phyloP scores from a whole-genome alignment of 1,140 invertebrate genomes.

The Neodiprion virginianus region DNA sequence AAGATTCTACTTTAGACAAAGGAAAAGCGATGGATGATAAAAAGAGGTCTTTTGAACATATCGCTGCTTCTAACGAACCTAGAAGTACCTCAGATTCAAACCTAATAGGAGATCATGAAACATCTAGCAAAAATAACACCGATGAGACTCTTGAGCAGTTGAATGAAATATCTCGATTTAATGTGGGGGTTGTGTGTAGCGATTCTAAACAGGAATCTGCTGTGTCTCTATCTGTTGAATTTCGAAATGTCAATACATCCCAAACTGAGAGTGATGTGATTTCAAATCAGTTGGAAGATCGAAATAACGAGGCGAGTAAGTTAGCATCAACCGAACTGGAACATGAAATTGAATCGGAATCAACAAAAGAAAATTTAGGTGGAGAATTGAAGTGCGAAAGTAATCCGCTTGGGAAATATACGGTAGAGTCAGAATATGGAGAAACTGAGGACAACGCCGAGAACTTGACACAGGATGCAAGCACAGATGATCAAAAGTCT shows the following conservation, averaged over 20 bases:
- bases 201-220: background rate
- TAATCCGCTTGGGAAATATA: background rate
- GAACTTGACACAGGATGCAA: background rate
- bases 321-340: constrained; percentile 26
- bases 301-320: constrained; percentile 36
- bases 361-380: background rate
- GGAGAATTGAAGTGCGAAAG: no score
- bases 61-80: background rate
- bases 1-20: constrained; percentile 3
- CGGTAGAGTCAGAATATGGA: background rate
- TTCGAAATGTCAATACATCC: background rate
- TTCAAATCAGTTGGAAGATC: constrained; percentile 15
- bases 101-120: background rate
- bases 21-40: constrained; percentile 15
- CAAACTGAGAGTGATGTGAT: constrained; percentile 12
- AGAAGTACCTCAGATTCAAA: no score
- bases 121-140: background rate
- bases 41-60: constrained; percentile 4
- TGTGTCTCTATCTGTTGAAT: background rate
- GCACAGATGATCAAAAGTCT: constrained; percentile 19
- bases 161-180: background rate
- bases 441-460: constrained; percentile 24
- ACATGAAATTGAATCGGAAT: constrained; percentile 34
- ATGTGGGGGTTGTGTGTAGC: background rate
- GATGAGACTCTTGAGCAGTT: background rate